phyloP scores from a whole-genome alignment of 2,113 vertebrate genomes.

The Ammodytes marinus region DNA sequence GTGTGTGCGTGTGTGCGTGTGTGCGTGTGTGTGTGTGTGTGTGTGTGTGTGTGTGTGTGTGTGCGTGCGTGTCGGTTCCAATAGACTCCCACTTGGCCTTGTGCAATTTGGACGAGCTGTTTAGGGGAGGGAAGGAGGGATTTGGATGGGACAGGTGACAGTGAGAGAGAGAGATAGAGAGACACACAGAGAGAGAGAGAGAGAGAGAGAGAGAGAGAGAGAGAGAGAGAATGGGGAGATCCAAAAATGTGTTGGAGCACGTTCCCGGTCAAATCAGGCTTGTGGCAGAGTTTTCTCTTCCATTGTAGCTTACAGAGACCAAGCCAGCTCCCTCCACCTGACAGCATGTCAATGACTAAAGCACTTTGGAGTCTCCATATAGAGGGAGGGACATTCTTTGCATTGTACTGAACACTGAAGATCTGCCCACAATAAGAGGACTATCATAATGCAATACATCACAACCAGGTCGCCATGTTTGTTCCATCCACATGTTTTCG shows the following conservation, averaged over 20 bases:
- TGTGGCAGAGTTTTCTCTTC: slow-evolving; percentile 57
- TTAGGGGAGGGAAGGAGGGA: slow-evolving; percentile 18
- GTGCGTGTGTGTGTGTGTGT: slow-evolving; percentile 43
- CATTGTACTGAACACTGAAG: not conserved
- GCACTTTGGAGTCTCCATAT: not conserved
- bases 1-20: slow-evolving; percentile 38
- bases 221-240: slow-evolving; percentile 29
- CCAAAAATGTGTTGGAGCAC: slow-evolving; percentile 78
- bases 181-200: not conserved
- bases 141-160: slow-evolving; percentile 56
- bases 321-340: slow-evolving; percentile 57
- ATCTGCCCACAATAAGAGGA: not conserved
- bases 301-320: slow-evolving; percentile 51
- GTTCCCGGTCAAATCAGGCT: slow-evolving; percentile 62
- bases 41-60: slow-evolving; percentile 43
- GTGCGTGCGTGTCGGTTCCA: slow-evolving; percentile 60
- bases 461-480: not conserved
- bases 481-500: not conserved
- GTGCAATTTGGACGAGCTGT: slow-evolving; percentile 64
- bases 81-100: slow-evolving; percentile 73
- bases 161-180: slow-evolving; percentile 19
- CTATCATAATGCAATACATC: not conserved
- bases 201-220: not conserved
- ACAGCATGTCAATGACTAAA: slow-evolving; percentile 59
- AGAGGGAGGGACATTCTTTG: not conserved